Evolutionary conservation across 2,888 invertebrate species (phyloP).

Genomic region (Myopa tessellatipennis): DNA sequence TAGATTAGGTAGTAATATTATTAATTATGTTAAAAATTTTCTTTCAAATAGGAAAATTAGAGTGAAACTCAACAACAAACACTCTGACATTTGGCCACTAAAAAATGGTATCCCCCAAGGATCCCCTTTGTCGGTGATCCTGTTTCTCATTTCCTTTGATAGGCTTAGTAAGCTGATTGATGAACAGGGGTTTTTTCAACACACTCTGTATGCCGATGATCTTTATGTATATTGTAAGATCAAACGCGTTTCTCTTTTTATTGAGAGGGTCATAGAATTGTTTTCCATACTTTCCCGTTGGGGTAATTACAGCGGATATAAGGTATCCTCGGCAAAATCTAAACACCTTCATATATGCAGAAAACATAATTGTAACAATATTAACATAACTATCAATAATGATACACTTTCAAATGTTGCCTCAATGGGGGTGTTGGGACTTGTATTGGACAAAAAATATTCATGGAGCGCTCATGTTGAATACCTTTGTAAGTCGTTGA

Average conservation of each 20-base stretch:
- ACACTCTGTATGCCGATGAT: constrained; percentile 26
- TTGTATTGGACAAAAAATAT: neutral
- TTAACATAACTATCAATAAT: neutral
- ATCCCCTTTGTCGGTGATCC: constrained; percentile 1
- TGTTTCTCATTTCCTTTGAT: constrained; percentile 26
- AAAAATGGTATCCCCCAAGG: neutral
- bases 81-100: constrained; percentile 1
- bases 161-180: constrained; percentile 6
- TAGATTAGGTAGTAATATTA: too few relatives aligned
- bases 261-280: neutral
- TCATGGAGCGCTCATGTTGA: neutral
- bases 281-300: neutral
- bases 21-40: neutral
- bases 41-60: neutral
- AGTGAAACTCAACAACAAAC: neutral
- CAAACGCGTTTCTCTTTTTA: neutral
- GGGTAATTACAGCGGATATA: neutral
- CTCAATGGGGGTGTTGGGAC: neutral
- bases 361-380: neutral
- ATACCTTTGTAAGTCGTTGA: constrained; percentile 2
- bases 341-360: constrained; percentile 7
- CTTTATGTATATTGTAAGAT: neutral
- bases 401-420: neutral
- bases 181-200: constrained; percentile 2
- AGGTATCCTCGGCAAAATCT: neutral